phyloP scores from a whole-genome alignment of 2,888 invertebrate species.

The Cephus nigrinus region DNA sequence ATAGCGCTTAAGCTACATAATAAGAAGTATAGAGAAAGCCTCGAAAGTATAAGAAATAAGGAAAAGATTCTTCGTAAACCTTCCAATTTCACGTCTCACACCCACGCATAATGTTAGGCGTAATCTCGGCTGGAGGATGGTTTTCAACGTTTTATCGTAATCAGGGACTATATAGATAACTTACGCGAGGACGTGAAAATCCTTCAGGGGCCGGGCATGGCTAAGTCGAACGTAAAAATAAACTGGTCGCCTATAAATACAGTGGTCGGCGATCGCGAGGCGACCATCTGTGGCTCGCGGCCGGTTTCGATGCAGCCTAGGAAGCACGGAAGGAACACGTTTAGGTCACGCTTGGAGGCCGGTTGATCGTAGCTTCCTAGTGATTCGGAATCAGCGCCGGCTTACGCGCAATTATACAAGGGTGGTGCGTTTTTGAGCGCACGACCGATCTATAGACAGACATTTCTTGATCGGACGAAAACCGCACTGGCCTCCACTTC shows the following conservation, averaged over 20 bases:
- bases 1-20: neutral
- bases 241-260: slow-evolving; percentile 56
- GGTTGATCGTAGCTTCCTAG: neutral
- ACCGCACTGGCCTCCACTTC: neutral
- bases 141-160: neutral
- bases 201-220: slow-evolving; percentile 3
- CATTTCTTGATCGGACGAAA: neutral
- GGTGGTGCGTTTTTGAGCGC: neutral
- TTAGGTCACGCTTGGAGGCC: neutral
- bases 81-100: neutral
- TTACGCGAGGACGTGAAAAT: slow-evolving; percentile 9
- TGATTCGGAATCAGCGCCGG: neutral
- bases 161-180: neutral
- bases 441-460: neutral
- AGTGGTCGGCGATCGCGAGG: slow-evolving; percentile 57
- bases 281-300: slow-evolving; percentile 50
- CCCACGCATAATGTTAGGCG: neutral
- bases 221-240: slow-evolving; percentile 19
- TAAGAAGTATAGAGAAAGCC: neutral
- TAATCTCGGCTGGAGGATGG: neutral
- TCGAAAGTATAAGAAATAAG: neutral
- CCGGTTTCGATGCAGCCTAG: neutral
- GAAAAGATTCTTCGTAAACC: neutral
- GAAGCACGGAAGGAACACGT: neutral
- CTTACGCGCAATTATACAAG: neutral